Evolutionary conservation across 2,113 vertebrate species (phyloP), one percentile per base, ranked within the genome.

Genomic region (Lepus europaeus): DNA sequence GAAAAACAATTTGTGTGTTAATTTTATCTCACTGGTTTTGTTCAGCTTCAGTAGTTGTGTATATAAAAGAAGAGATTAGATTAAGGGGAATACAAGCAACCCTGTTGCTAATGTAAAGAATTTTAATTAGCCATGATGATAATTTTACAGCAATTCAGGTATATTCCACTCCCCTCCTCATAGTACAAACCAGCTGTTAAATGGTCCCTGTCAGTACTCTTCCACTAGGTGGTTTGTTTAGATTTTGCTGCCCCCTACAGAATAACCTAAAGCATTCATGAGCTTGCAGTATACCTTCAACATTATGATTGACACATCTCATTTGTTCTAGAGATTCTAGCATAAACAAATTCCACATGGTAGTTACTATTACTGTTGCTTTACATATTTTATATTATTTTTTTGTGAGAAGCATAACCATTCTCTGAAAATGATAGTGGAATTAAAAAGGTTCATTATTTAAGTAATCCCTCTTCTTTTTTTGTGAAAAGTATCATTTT

Each of bases 1-100:
- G 72, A 98, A 98, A 98, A 98, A 96, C 97, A 98, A 98, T 98
- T 98, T 99, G 91, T 98, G 98, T 98, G 97, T 98, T 98, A 98
- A 98, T 98, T 98, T 98, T 98, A 97, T 98, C 97, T 98, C 94
- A 92, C 96, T 97, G 93, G 95, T 97, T 99, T 98, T 98, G 96
- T 98, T 98, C 98, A 89, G 97, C 98, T 98, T 98, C 97, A 98
- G 91, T 98, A 96, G 91, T 80, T 98, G 93, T 98, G 96, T 98
- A 97, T 98, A 97, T 97, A 98, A 98, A 98, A 97, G 96, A 97
- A 98, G 95, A 98, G 96, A 98, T 98, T 98, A 98, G 97, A 98
- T 98, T 97, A 98, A 98, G 97, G 96, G 64, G 89, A 98, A 98
- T 97, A 89, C 85, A 97, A 45, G 5, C 31, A 98, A 97, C 93